phyloP scores from a whole-genome alignment of 2,797 vertebrate genomes.

The Pangasius djambal region DNA sequence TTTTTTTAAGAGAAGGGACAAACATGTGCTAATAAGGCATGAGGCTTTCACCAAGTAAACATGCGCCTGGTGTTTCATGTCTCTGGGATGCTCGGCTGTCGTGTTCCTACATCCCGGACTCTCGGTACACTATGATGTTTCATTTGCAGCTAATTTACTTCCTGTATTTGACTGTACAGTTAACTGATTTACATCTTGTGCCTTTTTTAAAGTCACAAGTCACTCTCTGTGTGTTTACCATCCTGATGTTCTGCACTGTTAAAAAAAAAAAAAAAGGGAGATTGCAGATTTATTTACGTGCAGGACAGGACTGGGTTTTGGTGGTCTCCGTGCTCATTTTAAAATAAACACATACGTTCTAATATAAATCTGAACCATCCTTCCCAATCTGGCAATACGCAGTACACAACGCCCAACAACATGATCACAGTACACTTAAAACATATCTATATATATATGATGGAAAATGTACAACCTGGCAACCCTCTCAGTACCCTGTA shows the following conservation, averaged over 20 bases:
- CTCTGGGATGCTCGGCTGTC: slow-evolving; percentile 31
- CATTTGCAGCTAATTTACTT: slow-evolving; percentile 13
- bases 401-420: background rate
- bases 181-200: slow-evolving; percentile 12
- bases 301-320: background rate
- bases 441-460: background rate
- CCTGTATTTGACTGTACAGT: background rate
- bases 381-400: background rate
- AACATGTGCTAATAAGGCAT: slow-evolving; percentile 79
- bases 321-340: background rate
- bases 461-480: background rate
- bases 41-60: slow-evolving; percentile 77
- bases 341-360: background rate
- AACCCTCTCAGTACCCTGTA: background rate
- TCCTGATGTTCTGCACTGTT: background rate
- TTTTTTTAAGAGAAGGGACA: slow-evolving; percentile 76
- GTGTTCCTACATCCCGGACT: slow-evolving; percentile 3
- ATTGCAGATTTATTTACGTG: background rate
- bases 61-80: slow-evolving; percentile 47
- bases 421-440: too few species aligned
- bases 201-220: background rate
- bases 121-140: slow-evolving; percentile 18
- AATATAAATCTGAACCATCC: background rate
- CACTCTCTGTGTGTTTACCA: background rate
- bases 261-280: background rate